A percentile compares a stretch with the other conserved stretches of the same genome.
phyloP scores from a whole-genome alignment of 2,113 vertebrate species.

The Poecile atricapillus region DNA sequence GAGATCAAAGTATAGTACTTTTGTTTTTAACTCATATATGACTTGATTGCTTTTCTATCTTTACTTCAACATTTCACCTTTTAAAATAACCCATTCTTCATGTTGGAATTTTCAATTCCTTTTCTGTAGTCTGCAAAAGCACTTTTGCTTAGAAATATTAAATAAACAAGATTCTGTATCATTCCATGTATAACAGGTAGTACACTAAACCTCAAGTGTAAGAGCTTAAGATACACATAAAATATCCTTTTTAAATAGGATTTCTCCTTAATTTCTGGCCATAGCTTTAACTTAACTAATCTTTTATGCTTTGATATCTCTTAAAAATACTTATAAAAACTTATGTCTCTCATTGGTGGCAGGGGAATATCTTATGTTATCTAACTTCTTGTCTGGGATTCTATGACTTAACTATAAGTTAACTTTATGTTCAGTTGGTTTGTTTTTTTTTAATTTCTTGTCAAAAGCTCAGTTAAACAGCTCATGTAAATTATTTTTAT shows the following conservation, averaged over 20 bases:
- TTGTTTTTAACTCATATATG: background rate
- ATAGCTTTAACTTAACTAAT: background rate
- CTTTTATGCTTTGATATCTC: background rate
- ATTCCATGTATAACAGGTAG: background rate
- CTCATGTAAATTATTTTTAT: constrained; percentile 24
- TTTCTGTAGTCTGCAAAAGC: background rate
- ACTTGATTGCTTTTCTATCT: background rate
- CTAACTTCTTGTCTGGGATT: background rate
- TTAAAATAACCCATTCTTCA: background rate
- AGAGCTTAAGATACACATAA: background rate
- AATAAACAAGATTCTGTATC: background rate
- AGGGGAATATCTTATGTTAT: background rate
- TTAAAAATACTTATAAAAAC: background rate
- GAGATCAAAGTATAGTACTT: background rate
- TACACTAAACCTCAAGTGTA: background rate
- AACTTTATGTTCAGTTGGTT: background rate
- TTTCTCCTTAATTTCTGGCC: background rate
- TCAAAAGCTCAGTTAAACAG: background rate
- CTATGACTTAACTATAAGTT: background rate
- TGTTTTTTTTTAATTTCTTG: background rate
- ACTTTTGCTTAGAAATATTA: background rate
- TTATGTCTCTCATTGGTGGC: background rate
- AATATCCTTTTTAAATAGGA: background rate
- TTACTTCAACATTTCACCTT: background rate
- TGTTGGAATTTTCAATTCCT: background rate